Base-by-base conservation (phyloP, 2,888 invertebrate genomes). In the Lepeophtheirus nordmannii region DNA sequence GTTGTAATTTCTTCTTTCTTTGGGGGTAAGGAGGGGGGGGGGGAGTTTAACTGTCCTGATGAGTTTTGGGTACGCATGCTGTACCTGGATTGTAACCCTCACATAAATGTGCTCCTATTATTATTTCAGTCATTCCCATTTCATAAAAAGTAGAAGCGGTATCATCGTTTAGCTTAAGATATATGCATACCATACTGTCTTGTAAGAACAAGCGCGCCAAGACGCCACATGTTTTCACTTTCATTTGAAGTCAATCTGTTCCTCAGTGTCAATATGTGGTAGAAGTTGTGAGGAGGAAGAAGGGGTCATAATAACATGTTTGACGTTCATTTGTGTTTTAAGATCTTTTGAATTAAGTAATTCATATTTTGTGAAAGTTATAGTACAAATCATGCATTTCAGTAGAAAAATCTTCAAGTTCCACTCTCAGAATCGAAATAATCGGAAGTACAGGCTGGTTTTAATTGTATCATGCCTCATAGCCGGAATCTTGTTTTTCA, bases 151-250 rank as follows among this genome's bases (percentile, higher is more conserved):
- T n/a, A n/a, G n/a, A n/a, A n/a, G n/a, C n/a, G n/a, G n/a, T n/a
- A n/a, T n/a, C n/a, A n/a, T n/a, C n/a, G 30, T 30, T 2, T 30
- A 30, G 30, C 7, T 30, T 30, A 30, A 30, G 2, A 30, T 30
- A 7, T n/a, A n/a, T n/a, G n/a, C n/a, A n/a, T n/a, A n/a, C n/a
- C 30, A 30, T 7, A 30, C 30, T 30, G 7, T 30, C 53, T 46
- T 46, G 2, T 46, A 46, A 46, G 8, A 46, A 30, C 30, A 30
- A 30, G 30, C 53, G 53, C 53, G 53, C n/a, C 14, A 14, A 14
- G n/a, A 46, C 53, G 17, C 53, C 53, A 46, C 53, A 46, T 46
- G 53, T 46, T 46, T 46, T 46, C 53, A 46, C 53, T 46, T 46
- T 46, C 53, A 17, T 46, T n/a, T 17, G 17, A 46, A 46, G 17